These are phyloP conservation scores for Anolis carolinensis DNA, from an alignment of 2,113 vertebrate genomes.

Conservation along the genomic window DNA sequence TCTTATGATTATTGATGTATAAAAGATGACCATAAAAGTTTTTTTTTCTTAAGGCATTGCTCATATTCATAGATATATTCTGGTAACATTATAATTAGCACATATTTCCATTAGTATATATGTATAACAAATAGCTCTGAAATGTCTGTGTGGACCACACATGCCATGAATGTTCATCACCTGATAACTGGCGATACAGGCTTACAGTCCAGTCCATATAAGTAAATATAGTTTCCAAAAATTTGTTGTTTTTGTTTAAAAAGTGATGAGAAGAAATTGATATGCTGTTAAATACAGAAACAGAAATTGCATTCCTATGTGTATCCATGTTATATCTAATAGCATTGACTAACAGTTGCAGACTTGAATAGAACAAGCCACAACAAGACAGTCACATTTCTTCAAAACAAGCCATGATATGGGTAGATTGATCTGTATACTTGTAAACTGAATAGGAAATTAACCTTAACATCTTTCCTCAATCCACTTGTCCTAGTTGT, in stretches of 20 bases:
- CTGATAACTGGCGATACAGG: slow-evolving; percentile 22
- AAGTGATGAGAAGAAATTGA: background rate
- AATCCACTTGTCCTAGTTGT: background rate
- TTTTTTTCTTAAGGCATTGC: background rate
- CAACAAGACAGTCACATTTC: slow-evolving; percentile 21
- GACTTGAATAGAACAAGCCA: background rate
- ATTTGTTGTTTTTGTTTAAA: background rate
- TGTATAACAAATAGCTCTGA: slow-evolving; percentile 36
- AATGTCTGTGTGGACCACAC: slow-evolving; percentile 47
- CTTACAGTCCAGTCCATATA: background rate
- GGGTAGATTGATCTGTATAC: slow-evolving; percentile 6
- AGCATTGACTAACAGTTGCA: background rate
- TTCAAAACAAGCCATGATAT: slow-evolving; percentile 23
- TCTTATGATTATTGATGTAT: background rate
- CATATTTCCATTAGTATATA: slow-evolving; percentile 7
- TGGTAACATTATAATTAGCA: background rate
- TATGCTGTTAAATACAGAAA: background rate
- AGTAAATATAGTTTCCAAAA: background rate
- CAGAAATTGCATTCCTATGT: background rate
- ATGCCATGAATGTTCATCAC: fast-evolving
- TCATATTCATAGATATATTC: background rate
- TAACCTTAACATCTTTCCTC: slow-evolving; percentile 5
- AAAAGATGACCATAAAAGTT: background rate
- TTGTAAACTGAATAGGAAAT: slow-evolving; percentile 16
- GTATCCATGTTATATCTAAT: slow-evolving; percentile 38